Conservation (phyloP, 2,113 vertebrate genomes). For the Plectropomus leopardus region DNA sequence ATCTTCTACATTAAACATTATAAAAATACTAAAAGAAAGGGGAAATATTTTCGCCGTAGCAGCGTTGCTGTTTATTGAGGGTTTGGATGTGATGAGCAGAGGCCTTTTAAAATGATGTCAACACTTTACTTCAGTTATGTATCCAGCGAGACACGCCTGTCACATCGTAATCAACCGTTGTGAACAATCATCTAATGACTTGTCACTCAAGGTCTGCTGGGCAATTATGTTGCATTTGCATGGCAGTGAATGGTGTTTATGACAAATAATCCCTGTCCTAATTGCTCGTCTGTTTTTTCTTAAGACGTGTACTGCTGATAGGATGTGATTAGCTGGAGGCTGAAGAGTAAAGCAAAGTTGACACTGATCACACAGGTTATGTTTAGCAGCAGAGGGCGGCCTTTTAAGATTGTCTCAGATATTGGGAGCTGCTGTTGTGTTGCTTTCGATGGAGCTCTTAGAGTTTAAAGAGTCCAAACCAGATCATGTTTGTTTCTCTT, state of each 20-base stretch:
- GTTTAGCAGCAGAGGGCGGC: constrained; percentile 33
- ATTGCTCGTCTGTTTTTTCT: constrained; percentile 86
- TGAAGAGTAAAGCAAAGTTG: constrained; percentile 51
- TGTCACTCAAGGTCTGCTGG: constrained; percentile 87
- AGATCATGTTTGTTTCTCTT: too few relatives aligned
- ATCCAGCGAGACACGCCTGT: constrained; percentile 81
- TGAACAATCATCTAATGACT: constrained; percentile 88
- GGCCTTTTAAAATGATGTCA: constrained; percentile 73
- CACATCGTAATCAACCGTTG: constrained; percentile 85
- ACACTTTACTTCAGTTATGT: constrained; percentile 77
- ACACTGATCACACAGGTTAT: constrained; percentile 49
- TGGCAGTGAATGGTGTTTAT: constrained; percentile 84
- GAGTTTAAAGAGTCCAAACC: too few relatives aligned
- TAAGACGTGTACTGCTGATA: constrained; percentile 73
- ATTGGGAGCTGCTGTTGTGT: background rate
- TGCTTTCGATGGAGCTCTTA: background rate
- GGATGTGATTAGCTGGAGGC: constrained; percentile 81
- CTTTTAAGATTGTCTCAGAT: constrained; percentile 14
- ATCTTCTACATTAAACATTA: background rate
- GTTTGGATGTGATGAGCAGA: constrained; percentile 46
- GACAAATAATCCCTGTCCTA: constrained; percentile 85
- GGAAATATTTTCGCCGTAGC: background rate
- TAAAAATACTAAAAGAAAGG: background rate
- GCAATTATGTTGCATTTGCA: constrained; percentile 88
- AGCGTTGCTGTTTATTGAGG: constrained; percentile 11